A percentile compares a stretch with the other conserved stretches of the same genome.
Evolutionary conservation across 2,113 vertebrate genomes (phyloP).

Genomic region (Poeciliopsis prolifica): DNA sequence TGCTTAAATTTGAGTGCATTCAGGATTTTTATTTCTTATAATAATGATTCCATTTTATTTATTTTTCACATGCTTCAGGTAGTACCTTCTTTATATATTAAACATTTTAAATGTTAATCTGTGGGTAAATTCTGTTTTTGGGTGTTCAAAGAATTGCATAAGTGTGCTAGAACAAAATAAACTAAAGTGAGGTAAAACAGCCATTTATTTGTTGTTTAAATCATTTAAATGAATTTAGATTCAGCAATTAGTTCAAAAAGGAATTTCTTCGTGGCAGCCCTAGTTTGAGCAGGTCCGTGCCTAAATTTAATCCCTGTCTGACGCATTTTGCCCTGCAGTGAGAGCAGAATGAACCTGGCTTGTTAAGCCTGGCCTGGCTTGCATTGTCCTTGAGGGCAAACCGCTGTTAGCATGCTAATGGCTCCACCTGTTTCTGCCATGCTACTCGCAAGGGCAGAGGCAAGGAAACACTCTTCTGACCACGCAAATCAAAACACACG

Average conservation of each 20-base stretch:
- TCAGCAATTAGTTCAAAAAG: not conserved
- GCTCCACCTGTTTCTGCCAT: constrained; percentile 72
- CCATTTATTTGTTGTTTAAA: not conserved
- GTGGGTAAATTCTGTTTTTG: not conserved
- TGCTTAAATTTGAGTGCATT: not conserved
- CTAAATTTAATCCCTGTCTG: constrained; percentile 60
- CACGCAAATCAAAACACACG: constrained; percentile 34
- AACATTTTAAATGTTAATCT: not conserved
- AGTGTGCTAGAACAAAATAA: no score
- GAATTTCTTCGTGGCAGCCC: not conserved
- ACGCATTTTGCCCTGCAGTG: constrained; percentile 53
- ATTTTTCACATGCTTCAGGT: not conserved
- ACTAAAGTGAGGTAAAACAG: not conserved
- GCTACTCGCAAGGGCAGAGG: constrained; percentile 68
- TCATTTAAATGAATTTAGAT: not conserved
- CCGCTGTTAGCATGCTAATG: constrained; percentile 77
- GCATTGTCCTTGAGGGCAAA: constrained; percentile 75
- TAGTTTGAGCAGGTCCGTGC: constrained; percentile 15
- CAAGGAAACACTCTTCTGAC: constrained; percentile 48
- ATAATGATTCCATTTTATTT: not conserved
- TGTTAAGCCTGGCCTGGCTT: constrained; percentile 68
- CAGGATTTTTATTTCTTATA: not conserved
- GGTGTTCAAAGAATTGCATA: no score
- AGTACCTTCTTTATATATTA: not conserved
- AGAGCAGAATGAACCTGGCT: constrained; percentile 63